Evolutionary conservation across 2,888 invertebrate species (phyloP).

Genomic region (Phoronis australis): DNA sequence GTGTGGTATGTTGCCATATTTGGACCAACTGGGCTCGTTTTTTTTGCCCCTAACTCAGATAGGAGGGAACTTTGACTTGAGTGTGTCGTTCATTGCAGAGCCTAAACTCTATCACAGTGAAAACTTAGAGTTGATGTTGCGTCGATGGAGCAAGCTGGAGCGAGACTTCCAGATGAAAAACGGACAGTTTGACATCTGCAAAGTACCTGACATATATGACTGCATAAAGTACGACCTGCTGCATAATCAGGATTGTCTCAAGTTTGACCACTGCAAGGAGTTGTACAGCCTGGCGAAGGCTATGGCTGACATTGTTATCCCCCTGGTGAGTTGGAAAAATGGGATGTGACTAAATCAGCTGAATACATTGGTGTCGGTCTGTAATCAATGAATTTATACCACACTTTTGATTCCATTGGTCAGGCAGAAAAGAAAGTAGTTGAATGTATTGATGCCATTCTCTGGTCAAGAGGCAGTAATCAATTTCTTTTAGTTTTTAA

Average conservation of each 20-base stretch:
- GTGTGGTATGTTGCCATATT: too few relatives aligned
- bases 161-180: constrained; percentile 95
- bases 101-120: constrained; percentile 94
- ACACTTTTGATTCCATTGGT: too few relatives aligned
- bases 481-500: neutral
- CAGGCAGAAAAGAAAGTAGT: neutral
- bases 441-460: neutral
- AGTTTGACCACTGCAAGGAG: constrained; percentile 58
- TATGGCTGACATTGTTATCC: constrained; percentile 96
- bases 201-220: constrained; percentile 99
- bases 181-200: constrained; percentile 86
- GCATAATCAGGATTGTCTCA: constrained; percentile 92
- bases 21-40: too few relatives aligned
- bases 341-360: too few relatives aligned
- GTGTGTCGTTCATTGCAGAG: constrained; percentile 58
- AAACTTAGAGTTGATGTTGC: constrained; percentile 96
- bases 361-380: too few relatives aligned
- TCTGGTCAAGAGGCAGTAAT: neutral
- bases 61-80: neutral
- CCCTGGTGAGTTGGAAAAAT: too few relatives aligned
- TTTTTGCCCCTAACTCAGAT: too few relatives aligned
- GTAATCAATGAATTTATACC: too few relatives aligned
- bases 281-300: constrained; percentile 90
- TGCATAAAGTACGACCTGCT: constrained; percentile 97
- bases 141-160: constrained; percentile 96